phyloP scores from a whole-genome alignment of 2,888 invertebrate species.

The Muschampia plurimacula region DNA sequence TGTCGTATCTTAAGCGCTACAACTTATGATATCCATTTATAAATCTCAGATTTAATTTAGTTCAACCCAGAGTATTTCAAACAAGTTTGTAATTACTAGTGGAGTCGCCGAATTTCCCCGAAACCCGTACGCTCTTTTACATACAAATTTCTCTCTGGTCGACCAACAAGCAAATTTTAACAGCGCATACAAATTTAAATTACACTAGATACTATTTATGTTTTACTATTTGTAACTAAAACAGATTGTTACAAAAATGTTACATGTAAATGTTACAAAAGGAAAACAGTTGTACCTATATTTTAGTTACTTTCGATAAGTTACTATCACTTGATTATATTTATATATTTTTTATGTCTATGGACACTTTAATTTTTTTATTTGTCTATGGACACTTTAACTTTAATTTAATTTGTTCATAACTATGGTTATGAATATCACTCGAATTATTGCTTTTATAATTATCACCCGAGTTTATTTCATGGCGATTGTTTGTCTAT shows the following conservation, averaged over 20 bases:
- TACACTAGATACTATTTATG: neutral
- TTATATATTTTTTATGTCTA: no score
- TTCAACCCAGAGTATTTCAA: constrained; percentile 14
- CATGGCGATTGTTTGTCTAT: no score
- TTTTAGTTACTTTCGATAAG: no score
- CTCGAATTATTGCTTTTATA: no score
- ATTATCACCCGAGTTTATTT: no score
- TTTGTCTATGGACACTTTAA: no score
- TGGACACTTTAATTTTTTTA: no score
- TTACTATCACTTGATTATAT: no score
- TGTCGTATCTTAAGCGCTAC: neutral
- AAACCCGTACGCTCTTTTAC: constrained; percentile 22
- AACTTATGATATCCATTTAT: neutral
- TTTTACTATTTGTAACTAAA: neutral
- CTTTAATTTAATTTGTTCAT: no score
- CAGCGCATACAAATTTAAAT: constrained; percentile 16
- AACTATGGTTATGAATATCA: no score
- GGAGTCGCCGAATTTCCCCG: constrained; percentile 9
- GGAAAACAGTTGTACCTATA: no score
- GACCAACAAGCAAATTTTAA: constrained; percentile 6
- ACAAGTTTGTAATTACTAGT: constrained; percentile 27
- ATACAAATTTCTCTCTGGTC: constrained; percentile 17
- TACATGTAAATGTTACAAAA: neutral
- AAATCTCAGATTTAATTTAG: constrained; percentile 15
- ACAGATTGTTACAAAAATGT: no score